phyloP scores from a whole-genome alignment of 37 sponge, comb jelly and placozoan genomes.

The Halichondria panicea region DNA sequence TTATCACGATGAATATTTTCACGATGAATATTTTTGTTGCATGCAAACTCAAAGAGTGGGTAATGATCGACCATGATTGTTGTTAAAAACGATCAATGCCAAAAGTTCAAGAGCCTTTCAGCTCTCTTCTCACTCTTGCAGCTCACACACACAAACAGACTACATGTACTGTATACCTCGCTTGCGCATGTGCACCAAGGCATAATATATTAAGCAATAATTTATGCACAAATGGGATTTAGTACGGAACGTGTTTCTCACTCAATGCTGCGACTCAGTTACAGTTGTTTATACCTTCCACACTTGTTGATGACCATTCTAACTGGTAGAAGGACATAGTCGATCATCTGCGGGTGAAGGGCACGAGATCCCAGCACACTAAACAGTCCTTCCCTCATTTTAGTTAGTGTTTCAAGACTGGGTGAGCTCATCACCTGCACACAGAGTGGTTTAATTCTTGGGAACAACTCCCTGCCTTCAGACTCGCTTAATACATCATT shows the following conservation, averaged over 20 bases:
- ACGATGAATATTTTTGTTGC: no score
- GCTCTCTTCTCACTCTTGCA: not conserved
- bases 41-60: no score
- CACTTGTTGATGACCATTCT: slow-evolving; percentile 40
- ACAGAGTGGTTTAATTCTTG: slow-evolving; percentile 47
- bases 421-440: slow-evolving; percentile 56
- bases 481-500: slow-evolving; percentile 18
- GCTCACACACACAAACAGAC: not conserved
- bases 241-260: no score
- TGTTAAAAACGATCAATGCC: not conserved
- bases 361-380: not conserved
- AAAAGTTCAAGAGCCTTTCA: not conserved
- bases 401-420: slow-evolving; percentile 12
- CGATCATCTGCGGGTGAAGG: slow-evolving; percentile 38
- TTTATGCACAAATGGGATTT: no score
- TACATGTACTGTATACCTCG: not conserved
- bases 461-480: slow-evolving; percentile 30
- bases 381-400: slow-evolving; percentile 1
- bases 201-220: no score
- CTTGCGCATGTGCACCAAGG: not conserved
- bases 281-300: no score
- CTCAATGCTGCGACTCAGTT: not conserved
- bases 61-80: no score
- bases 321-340: slow-evolving; percentile 65
- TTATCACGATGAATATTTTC: no score